Conservation (phyloP, 1,140 invertebrate genomes). For the Polypedilum pembai region DNA sequence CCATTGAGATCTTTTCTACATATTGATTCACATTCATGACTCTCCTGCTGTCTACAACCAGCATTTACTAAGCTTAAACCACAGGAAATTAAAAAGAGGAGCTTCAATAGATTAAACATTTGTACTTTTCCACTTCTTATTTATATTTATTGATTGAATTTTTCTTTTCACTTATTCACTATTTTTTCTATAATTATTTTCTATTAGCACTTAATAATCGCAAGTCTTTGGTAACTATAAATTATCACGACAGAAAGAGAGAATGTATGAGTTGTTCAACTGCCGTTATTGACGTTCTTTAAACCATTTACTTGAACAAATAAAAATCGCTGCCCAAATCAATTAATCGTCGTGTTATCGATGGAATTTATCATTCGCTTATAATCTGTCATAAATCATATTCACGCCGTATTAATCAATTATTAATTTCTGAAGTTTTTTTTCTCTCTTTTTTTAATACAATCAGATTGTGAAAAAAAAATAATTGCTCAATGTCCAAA, state of each 20-base stretch:
- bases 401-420: background rate
- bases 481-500: background rate
- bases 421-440: background rate
- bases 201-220: no score
- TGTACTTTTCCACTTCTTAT: no score
- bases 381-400: conserved; percentile 9
- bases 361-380: background rate
- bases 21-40: conserved; percentile 45
- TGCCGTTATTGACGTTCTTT: background rate
- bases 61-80: background rate
- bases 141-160: no score
- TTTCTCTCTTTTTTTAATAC: background rate
- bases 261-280: background rate
- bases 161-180: no score
- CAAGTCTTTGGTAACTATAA: no score
- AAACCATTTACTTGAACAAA: background rate
- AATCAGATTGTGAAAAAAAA: background rate
- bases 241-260: no score
- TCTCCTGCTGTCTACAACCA: conserved; percentile 44
- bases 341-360: background rate
- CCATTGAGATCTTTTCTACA: conserved; percentile 39
- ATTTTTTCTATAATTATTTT: no score
- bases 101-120: no score
- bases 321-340: background rate
- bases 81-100: background rate